Evolutionary conservation across 1,140 invertebrate genomes (phyloP).

Genomic region (Armadillidium nasatum): DNA sequence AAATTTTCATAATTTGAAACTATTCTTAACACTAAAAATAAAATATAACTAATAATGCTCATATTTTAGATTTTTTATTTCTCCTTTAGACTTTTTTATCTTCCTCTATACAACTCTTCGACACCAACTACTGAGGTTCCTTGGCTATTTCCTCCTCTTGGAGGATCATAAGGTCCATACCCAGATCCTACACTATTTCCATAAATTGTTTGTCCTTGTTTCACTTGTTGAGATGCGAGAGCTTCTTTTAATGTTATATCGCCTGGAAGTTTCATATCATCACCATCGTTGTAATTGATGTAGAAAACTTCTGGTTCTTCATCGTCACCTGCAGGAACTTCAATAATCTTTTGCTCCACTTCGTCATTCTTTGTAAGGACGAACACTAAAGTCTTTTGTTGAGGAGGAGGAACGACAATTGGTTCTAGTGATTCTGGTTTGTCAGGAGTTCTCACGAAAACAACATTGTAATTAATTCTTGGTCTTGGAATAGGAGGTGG

Average conservation of each 20-base stretch:
- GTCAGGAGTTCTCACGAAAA: conserved; percentile 22
- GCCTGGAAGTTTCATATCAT: conserved; percentile 24
- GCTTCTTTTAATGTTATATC: conserved; percentile 19
- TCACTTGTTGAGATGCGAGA: background rate
- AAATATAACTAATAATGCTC: no score
- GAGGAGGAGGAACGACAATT: conserved; percentile 22
- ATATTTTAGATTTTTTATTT: no score
- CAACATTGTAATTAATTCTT: conserved; percentile 25
- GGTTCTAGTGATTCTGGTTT: conserved; percentile 4
- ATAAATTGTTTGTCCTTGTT: no score
- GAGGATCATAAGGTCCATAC: no score
- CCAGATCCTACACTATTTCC: no score
- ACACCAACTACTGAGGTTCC: no score
- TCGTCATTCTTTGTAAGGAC: conserved; percentile 22
- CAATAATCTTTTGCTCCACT: conserved; percentile 22
- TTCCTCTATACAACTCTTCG: no score
- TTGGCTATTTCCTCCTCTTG: no score
- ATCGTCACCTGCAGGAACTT: conserved; percentile 4
- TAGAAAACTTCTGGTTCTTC: conserved; percentile 21
- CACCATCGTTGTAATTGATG: conserved; percentile 19
- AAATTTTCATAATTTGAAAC: no score
- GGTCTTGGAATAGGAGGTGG: conserved; percentile 9
- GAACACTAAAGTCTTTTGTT: conserved; percentile 26
- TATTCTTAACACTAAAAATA: no score
- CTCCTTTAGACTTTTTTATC: no score